These are phyloP conservation scores for Edolisoma coerulescens DNA, from an alignment of 2,113 vertebrate species.

Conservation along the genomic window DNA sequence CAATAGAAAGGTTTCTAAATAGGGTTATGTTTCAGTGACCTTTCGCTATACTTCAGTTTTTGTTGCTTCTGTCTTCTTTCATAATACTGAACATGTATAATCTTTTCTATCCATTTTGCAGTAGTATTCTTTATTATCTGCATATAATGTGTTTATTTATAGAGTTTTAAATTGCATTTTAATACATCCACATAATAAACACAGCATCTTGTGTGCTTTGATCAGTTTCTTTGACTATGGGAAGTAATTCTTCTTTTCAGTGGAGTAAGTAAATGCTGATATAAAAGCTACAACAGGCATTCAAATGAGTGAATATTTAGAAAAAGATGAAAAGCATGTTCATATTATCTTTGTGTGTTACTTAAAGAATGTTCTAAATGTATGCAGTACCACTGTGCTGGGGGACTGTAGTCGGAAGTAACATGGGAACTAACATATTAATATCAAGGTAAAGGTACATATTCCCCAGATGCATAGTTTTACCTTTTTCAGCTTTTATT, in stretches of 20 bases:
- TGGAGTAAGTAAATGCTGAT: constrained; percentile 60
- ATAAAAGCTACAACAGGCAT: constrained; percentile 60
- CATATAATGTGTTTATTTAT: constrained; percentile 35
- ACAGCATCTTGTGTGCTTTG: constrained; percentile 35
- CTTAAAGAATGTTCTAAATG: constrained; percentile 81
- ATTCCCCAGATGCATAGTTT: constrained; percentile 84
- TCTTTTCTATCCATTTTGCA: neutral
- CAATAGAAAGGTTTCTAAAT: neutral
- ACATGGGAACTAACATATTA: constrained; percentile 85
- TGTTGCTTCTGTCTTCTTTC: neutral
- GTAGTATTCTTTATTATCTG: neutral
- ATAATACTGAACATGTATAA: neutral
- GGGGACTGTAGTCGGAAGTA: constrained; percentile 74
- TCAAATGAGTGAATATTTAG: constrained; percentile 76
- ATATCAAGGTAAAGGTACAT: constrained; percentile 89
- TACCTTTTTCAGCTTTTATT: constrained; percentile 85
- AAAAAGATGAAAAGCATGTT: constrained; percentile 84
- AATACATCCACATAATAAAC: constrained; percentile 56
- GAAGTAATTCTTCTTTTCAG: constrained; percentile 55
- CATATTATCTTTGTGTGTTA: constrained; percentile 72
- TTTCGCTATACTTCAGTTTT: neutral
- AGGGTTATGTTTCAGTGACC: neutral
- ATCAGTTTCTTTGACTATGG: constrained; percentile 42
- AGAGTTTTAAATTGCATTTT: constrained; percentile 51
- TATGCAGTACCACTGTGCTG: constrained; percentile 81